phyloP scores from a whole-genome alignment of 2,113 vertebrate species.

The Ciconia maguari region DNA sequence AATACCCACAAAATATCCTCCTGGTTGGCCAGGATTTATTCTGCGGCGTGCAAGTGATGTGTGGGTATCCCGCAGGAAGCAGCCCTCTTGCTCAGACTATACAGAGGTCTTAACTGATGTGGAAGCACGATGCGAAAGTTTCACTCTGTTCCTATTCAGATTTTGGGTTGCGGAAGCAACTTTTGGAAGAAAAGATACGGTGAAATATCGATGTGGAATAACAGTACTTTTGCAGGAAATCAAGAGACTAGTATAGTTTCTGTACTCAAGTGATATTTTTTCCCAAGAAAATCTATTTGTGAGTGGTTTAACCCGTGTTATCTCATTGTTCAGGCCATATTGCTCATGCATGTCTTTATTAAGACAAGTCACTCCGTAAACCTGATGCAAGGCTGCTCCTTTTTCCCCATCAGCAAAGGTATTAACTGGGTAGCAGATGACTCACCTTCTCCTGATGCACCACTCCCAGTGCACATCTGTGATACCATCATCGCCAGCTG shows the following conservation, averaged over 20 bases:
- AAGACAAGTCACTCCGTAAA: background rate
- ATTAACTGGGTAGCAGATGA: background rate
- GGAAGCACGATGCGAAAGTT: background rate
- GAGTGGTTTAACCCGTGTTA: background rate
- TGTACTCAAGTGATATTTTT: background rate
- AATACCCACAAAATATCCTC: background rate
- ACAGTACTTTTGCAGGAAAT: background rate
- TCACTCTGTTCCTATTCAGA: background rate
- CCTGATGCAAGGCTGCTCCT: background rate
- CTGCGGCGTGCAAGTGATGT: background rate
- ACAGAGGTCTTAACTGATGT: background rate
- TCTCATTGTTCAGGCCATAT: background rate
- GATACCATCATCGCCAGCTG: background rate
- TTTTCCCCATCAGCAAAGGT: background rate
- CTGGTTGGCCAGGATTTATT: background rate
- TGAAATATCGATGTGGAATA: background rate
- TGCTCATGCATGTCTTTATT: background rate
- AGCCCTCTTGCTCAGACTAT: background rate
- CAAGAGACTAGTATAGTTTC: background rate
- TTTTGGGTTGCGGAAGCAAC: background rate
- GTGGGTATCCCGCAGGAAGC: background rate
- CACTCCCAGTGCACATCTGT: background rate
- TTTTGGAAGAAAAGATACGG: background rate
- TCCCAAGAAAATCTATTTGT: background rate
- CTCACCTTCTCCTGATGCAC: background rate